These are phyloP conservation scores for Lasius fuliginosus DNA, from an alignment of 2,888 invertebrate genomes.

Conservation along the genomic window DNA sequence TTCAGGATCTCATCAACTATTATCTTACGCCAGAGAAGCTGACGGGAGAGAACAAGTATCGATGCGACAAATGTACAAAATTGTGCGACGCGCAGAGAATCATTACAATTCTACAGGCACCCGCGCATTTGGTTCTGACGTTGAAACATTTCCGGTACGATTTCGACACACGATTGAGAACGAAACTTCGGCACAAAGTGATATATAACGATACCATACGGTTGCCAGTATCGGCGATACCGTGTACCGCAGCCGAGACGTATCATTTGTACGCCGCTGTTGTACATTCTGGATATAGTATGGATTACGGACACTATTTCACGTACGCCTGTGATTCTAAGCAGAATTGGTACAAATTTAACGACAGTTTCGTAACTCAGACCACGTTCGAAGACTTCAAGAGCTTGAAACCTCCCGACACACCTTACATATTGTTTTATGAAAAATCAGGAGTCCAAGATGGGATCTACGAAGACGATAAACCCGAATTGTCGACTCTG, in stretches of 20 bases:
- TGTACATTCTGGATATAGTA: conserved; percentile 93
- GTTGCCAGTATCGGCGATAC: conserved; percentile 82
- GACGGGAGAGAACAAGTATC: conserved; percentile 93
- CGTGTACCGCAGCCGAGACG: conserved; percentile 81
- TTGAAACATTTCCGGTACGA: conserved; percentile 94
- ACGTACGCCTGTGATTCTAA: conserved; percentile 91
- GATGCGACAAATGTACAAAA: conserved; percentile 92
- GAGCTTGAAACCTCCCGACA: conserved; percentile 90
- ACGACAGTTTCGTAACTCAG: conserved; percentile 91
- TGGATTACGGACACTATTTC: conserved; percentile 96
- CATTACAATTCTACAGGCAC: conserved; percentile 91
- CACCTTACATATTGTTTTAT: conserved; percentile 95
- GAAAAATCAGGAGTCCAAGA: conserved; percentile 82
- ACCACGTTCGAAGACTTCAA: conserved; percentile 89
- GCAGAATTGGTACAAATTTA: conserved; percentile 92
- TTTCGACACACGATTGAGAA: conserved; percentile 90
- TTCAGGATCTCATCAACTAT: conserved; percentile 93
- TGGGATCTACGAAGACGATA: conserved; percentile 78
- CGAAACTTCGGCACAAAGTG: conserved; percentile 92
- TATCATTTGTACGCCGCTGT: conserved; percentile 94
- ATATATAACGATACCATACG: conserved; percentile 88
- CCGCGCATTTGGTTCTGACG: conserved; percentile 93
- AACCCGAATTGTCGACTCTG: conserved; percentile 78
- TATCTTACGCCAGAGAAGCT: conserved; percentile 93
- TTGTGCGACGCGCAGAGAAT: conserved; percentile 92